Conservation (phyloP, 1,140 invertebrate species). For the Chelonus insularis region DNA sequence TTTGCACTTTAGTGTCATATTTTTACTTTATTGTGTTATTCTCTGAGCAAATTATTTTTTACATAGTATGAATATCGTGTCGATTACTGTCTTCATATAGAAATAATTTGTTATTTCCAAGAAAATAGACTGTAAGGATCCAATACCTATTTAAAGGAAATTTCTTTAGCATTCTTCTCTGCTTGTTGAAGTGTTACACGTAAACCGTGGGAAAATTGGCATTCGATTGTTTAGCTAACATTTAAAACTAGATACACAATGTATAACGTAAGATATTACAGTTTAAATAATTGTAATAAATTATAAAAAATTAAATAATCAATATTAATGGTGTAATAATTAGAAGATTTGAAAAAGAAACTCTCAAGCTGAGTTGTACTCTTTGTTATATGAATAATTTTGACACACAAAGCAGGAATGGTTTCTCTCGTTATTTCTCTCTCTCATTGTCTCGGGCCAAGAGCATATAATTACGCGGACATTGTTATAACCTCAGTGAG, state of each 20-base stretch:
- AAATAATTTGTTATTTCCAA: not conserved
- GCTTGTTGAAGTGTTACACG: conserved; percentile 8
- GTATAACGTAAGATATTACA: not conserved
- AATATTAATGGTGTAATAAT: not conserved
- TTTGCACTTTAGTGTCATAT: not conserved
- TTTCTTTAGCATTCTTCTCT: conserved; percentile 20
- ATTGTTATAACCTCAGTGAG: not conserved
- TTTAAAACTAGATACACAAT: not conserved
- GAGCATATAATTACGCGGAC: conserved; percentile 9
- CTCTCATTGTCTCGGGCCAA: not conserved
- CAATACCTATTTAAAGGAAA: too few relatives aligned
- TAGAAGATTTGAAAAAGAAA: not conserved
- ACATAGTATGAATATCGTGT: too few relatives aligned
- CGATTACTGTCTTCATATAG: too few relatives aligned
- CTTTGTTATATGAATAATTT: not conserved
- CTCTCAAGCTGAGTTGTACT: not conserved
- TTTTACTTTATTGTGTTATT: not conserved
- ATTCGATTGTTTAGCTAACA: conserved; percentile 7
- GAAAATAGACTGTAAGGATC: too few relatives aligned
- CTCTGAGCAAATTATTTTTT: not conserved
- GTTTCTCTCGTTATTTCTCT: conserved; percentile 4
- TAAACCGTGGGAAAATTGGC: conserved; percentile 19
- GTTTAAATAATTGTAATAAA: not conserved
- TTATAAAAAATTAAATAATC: not conserved
- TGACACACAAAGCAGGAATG: not conserved